Percentiles rank a stretch among this genome's conserved stretches.
Evolutionary conservation across 2,113 vertebrate genomes (phyloP).

Genomic region (Rhizomys pruinosus): DNA sequence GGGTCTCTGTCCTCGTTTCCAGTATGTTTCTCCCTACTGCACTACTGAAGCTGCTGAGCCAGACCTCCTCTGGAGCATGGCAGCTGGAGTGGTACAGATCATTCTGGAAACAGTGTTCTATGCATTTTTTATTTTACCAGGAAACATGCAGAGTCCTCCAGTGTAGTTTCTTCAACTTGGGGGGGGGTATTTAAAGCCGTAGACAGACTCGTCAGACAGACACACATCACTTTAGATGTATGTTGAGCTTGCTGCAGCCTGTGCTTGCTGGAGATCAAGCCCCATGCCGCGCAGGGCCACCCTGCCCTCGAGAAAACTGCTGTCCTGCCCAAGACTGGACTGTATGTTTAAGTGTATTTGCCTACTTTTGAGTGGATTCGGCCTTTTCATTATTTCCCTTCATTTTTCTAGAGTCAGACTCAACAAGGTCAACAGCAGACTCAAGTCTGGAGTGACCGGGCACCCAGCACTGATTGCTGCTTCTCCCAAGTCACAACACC

Average conservation of each 20-base stretch:
- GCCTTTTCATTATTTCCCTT: not conserved
- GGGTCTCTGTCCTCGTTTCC: not conserved
- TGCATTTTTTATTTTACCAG: not conserved
- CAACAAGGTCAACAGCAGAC: not conserved
- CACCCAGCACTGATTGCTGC: not conserved
- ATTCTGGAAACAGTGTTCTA: not conserved
- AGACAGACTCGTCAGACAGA: not conserved
- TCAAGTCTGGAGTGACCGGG: no score
- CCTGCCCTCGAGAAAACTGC: not conserved
- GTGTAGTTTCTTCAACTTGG: not conserved
- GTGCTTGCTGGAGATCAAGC: not conserved
- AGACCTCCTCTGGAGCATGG: not conserved
- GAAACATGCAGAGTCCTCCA: not conserved
- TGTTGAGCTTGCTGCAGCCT: not conserved
- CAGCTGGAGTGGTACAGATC: not conserved
- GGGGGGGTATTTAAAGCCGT: not conserved
- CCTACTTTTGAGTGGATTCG: not conserved
- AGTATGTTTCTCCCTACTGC: not conserved
- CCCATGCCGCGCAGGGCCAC: rapidly evolving
- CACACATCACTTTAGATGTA: not conserved
- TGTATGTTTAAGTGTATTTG: not conserved
- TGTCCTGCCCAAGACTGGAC: not conserved
- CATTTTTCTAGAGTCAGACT: not conserved
- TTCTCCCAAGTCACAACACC: not conserved
- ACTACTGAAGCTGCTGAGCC: not conserved